These are phyloP conservation scores for Lampris incognitus DNA, from an alignment of 2,113 vertebrate genomes.

Conservation along the genomic window DNA sequence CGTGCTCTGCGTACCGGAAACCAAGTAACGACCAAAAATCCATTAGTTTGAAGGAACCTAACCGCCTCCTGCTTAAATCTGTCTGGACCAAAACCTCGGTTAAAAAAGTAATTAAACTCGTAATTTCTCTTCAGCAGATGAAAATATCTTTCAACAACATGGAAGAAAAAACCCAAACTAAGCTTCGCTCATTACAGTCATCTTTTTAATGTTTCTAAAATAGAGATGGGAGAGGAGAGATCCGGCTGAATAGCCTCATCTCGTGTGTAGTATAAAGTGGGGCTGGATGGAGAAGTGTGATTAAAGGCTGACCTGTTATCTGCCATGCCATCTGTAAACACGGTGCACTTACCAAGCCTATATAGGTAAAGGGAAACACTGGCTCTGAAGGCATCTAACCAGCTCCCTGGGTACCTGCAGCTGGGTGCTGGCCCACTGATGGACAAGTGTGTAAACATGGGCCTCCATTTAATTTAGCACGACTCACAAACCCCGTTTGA, in stretches of 20 bases:
- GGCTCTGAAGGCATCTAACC: constrained; percentile 68
- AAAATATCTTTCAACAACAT: too few species aligned
- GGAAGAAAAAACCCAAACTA: too few species aligned
- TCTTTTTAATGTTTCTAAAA: too few species aligned
- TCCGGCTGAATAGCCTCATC: constrained; percentile 1
- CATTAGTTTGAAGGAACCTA: too few species aligned
- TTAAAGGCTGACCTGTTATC: constrained; percentile 66
- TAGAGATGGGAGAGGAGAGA: background rate
- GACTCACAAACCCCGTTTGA: constrained; percentile 71
- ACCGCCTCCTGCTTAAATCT: too few species aligned
- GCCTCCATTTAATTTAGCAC: constrained; percentile 73
- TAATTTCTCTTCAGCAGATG: too few species aligned
- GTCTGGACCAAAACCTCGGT: too few species aligned
- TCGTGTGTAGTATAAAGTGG: background rate
- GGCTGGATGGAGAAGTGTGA: constrained; percentile 31
- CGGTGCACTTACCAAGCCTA: constrained; percentile 78
- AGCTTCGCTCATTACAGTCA: too few species aligned
- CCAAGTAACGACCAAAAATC: too few species aligned
- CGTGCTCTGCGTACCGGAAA: too few species aligned
- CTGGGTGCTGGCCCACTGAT: constrained; percentile 69
- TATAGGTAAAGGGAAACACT: constrained; percentile 46
- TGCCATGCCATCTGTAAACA: constrained; percentile 77
- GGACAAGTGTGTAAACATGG: constrained; percentile 84
- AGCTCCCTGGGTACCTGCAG: constrained; percentile 72
- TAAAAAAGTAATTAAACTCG: too few species aligned